phyloP scores from a whole-genome alignment of 2,888 invertebrate genomes.

The Eledone cirrhosa region DNA sequence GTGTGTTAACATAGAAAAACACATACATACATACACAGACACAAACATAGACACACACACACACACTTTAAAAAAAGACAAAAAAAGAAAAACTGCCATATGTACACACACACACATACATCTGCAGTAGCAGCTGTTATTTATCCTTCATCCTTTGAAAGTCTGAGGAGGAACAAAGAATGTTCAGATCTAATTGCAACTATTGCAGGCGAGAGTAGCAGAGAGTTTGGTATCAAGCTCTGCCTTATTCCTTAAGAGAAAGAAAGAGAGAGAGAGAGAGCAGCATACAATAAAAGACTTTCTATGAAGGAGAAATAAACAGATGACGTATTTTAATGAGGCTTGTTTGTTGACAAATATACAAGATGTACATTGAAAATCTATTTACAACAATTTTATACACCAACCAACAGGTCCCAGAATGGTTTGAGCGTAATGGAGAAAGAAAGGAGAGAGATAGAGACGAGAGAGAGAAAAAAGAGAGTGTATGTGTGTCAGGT shows the following conservation, averaged over 20 bases:
- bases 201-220: too few relatives aligned
- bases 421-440: constrained; percentile 20
- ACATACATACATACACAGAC: too few relatives aligned
- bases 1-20: background rate
- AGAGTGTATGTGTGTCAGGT: too few relatives aligned
- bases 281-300: background rate
- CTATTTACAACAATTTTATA: constrained; percentile 29
- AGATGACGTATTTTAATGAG: constrained; percentile 11
- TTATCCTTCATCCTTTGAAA: too few relatives aligned
- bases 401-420: constrained; percentile 21
- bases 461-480: background rate
- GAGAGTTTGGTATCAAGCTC: too few relatives aligned
- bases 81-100: background rate
- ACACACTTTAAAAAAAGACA: background rate
- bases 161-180: too few relatives aligned
- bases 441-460: background rate
- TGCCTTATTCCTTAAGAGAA: too few relatives aligned
- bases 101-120: too few relatives aligned
- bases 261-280: background rate
- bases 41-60: too few relatives aligned
- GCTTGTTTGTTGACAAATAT: constrained; percentile 22
- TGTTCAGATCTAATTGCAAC: too few relatives aligned
- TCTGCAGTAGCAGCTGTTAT: too few relatives aligned
- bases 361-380: constrained; percentile 24
- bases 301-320: constrained; percentile 4